These are phyloP conservation scores for Cololabis saira DNA, from an alignment of 2,113 vertebrate genomes.

Conservation along the genomic window DNA sequence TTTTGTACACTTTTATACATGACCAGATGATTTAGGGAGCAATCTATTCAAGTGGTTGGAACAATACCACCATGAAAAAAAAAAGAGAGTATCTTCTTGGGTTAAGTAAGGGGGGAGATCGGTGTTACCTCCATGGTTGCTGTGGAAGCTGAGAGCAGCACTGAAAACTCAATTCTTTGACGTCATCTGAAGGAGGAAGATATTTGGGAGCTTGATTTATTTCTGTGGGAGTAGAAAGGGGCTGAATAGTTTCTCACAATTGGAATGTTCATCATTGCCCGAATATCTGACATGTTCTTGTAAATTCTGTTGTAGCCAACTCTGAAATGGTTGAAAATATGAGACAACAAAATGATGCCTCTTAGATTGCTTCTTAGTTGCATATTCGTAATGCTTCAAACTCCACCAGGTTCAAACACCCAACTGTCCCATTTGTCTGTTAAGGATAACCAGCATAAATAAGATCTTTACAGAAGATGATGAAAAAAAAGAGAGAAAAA, in stretches of 20 bases:
- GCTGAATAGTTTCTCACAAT: constrained; percentile 48
- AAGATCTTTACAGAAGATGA: not conserved
- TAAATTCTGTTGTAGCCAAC: constrained; percentile 6
- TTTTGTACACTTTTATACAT: constrained; percentile 68
- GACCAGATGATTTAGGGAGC: constrained; percentile 76
- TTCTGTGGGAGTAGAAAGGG: constrained; percentile 58
- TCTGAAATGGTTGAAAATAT: constrained; percentile 22
- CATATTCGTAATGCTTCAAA: no score
- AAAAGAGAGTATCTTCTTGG: constrained; percentile 48
- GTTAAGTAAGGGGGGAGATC: constrained; percentile 72
- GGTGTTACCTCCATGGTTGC: constrained; percentile 66
- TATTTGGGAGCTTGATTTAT: constrained; percentile 70
- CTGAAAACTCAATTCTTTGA: constrained; percentile 74
- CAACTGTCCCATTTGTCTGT: no score
- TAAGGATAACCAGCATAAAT: not conserved
- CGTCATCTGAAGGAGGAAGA: constrained; percentile 62
- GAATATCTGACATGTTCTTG: constrained; percentile 35
- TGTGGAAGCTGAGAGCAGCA: constrained; percentile 68
- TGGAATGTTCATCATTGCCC: constrained; percentile 32
- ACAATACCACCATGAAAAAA: constrained; percentile 68
- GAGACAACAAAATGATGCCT: not conserved
- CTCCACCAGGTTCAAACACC: no score
- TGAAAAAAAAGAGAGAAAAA: not conserved
- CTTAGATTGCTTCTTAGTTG: no score
- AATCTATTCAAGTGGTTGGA: constrained; percentile 79